Conservation (phyloP, 2,113 vertebrate species). For the Zosterops hypoxanthus region DNA sequence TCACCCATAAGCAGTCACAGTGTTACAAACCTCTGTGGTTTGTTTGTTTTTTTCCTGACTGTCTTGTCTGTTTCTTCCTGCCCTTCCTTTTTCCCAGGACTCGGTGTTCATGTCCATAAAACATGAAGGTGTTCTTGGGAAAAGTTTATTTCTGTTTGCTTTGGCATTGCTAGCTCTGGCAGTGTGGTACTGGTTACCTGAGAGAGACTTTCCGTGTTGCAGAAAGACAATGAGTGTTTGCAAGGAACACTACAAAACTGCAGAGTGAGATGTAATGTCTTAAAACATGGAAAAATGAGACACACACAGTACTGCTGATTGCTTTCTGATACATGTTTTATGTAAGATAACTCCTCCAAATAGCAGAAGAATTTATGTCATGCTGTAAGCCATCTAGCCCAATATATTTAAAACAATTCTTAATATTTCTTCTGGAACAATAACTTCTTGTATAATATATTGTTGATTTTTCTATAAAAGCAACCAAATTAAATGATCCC, state of each 20-base stretch:
- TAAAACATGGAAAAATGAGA: neutral
- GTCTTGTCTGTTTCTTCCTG: neutral
- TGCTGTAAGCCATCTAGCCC: neutral
- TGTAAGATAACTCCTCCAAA: neutral
- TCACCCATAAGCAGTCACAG: neutral
- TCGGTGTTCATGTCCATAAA: neutral
- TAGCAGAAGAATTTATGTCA: neutral
- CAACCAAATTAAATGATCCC: neutral
- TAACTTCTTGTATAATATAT: neutral
- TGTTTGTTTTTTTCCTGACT: neutral
- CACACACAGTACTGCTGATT: neutral
- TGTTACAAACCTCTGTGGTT: neutral
- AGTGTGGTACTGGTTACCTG: neutral
- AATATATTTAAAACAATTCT: neutral
- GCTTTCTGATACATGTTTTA: neutral
- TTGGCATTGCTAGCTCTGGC: neutral
- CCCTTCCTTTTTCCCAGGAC: neutral
- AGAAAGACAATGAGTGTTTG: neutral
- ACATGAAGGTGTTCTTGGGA: neutral
- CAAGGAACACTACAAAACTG: neutral
- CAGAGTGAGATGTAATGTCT: neutral
- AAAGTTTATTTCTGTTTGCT: neutral
- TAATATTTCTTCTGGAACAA: neutral
- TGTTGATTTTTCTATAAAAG: neutral
- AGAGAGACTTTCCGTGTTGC: neutral